Evolutionary conservation across 2,888 invertebrate genomes (phyloP).

Genomic region (Apantesis nais): DNA sequence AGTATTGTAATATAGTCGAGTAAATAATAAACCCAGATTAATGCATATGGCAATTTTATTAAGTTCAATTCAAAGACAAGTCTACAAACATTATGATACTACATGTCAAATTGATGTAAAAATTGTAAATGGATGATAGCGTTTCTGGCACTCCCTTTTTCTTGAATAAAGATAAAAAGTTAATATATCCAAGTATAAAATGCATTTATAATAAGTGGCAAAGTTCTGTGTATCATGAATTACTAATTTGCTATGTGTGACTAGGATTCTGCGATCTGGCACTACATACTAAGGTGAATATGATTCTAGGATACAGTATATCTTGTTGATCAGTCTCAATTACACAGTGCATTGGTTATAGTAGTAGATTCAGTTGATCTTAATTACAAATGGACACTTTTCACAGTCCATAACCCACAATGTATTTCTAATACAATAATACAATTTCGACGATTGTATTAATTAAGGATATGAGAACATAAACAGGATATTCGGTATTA

Average conservation of each 20-base stretch:
- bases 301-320: slow-evolving; percentile 34
- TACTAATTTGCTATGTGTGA: slow-evolving; percentile 26
- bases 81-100: background rate
- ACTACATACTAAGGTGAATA: slow-evolving; percentile 41
- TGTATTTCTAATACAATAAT: background rate
- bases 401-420: background rate
- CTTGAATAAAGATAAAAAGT: slow-evolving; percentile 41
- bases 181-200: slow-evolving; percentile 24
- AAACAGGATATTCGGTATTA: slow-evolving; percentile 42
- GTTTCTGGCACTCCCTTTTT: slow-evolving; percentile 64
- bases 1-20: no score
- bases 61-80: slow-evolving; percentile 8
- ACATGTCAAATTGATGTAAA: slow-evolving; percentile 44
- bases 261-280: slow-evolving; percentile 35
- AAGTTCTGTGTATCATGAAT: slow-evolving; percentile 28
- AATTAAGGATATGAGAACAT: slow-evolving; percentile 38
- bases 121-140: slow-evolving; percentile 48
- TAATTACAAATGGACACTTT: background rate
- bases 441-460: slow-evolving; percentile 25
- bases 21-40: background rate
- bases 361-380: background rate
- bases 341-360: background rate
- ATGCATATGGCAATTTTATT: background rate
- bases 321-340: slow-evolving; percentile 23
- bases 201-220: slow-evolving; percentile 28